Conservation (phyloP, 2,113 vertebrate species). For the Acinonyx jubatus region DNA sequence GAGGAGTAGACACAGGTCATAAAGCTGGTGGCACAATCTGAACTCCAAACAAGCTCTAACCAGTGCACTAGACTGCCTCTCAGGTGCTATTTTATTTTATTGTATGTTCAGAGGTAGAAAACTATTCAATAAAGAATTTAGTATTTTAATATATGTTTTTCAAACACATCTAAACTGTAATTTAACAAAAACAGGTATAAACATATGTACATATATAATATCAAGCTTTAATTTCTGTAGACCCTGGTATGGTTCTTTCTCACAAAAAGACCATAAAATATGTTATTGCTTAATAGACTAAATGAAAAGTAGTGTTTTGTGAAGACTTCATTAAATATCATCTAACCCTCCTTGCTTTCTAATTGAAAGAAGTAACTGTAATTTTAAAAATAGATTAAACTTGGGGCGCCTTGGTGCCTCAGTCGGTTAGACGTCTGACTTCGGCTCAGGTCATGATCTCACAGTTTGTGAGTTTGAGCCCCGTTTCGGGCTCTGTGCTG, state of each 20-base stretch:
- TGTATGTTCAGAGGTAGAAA: not conserved
- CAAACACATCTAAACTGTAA: not conserved
- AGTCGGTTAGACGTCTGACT: too few relatives aligned
- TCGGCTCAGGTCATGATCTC: too few relatives aligned
- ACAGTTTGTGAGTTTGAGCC: too few relatives aligned
- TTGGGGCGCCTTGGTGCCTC: too few relatives aligned
- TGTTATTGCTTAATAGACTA: not conserved
- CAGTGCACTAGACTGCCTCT: not conserved
- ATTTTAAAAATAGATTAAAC: not conserved
- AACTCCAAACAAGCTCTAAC: not conserved
- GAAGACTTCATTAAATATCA: not conserved
- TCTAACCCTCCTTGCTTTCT: not conserved
- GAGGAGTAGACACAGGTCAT: not conserved
- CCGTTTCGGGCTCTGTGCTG: too few relatives aligned
- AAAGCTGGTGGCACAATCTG: not conserved
- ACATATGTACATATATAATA: not conserved
- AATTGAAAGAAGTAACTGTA: not conserved
- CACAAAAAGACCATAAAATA: not conserved
- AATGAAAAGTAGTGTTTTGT: slow-evolving; percentile 20
- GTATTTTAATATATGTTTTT: not conserved
- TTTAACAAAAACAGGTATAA: not conserved
- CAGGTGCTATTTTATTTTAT: not conserved
- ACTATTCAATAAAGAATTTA: not conserved
- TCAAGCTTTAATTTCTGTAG: not conserved
- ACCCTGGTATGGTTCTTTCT: not conserved